phyloP scores from a whole-genome alignment of 1,140 invertebrate species.

The Eufriesea mexicana region DNA sequence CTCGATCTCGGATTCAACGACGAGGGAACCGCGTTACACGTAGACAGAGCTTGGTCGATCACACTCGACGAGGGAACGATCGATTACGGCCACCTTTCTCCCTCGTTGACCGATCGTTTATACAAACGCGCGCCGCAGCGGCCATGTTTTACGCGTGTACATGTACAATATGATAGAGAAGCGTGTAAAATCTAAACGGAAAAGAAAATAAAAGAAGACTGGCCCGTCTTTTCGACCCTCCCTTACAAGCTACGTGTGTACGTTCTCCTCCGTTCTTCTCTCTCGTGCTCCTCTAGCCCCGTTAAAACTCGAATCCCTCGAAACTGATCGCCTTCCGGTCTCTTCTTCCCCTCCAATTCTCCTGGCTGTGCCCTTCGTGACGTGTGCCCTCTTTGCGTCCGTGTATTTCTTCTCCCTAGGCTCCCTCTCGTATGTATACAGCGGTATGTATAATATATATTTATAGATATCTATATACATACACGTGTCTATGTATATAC shows the following conservation, averaged over 20 bases:
- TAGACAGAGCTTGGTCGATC: too few relatives aligned
- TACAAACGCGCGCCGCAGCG: not conserved
- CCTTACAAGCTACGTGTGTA: slow-evolving; percentile 22
- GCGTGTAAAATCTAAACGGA: slow-evolving; percentile 53
- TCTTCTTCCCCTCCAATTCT: not conserved
- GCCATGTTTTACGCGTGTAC: not conserved
- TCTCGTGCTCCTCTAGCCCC: not conserved
- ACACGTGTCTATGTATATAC: slow-evolving; percentile 48
- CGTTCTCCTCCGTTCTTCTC: slow-evolving; percentile 1
- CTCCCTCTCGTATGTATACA: slow-evolving; percentile 55
- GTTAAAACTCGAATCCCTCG: slow-evolving; percentile 15
- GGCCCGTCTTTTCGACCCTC: slow-evolving; percentile 59
- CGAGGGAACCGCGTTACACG: too few relatives aligned
- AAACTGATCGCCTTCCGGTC: slow-evolving; percentile 46
- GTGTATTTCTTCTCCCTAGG: slow-evolving; percentile 1
- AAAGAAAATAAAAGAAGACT: slow-evolving; percentile 53
- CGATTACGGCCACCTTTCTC: not conserved
- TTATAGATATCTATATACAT: slow-evolving; percentile 43
- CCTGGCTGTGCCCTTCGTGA: not conserved
- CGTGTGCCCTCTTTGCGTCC: not conserved
- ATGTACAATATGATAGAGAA: not conserved
- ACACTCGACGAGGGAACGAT: not conserved
- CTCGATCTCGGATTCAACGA: not conserved
- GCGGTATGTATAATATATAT: slow-evolving; percentile 57
- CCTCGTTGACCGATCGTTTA: not conserved